phyloP scores from a whole-genome alignment of 2,888 invertebrate species.

The Idaea dimidiata region DNA sequence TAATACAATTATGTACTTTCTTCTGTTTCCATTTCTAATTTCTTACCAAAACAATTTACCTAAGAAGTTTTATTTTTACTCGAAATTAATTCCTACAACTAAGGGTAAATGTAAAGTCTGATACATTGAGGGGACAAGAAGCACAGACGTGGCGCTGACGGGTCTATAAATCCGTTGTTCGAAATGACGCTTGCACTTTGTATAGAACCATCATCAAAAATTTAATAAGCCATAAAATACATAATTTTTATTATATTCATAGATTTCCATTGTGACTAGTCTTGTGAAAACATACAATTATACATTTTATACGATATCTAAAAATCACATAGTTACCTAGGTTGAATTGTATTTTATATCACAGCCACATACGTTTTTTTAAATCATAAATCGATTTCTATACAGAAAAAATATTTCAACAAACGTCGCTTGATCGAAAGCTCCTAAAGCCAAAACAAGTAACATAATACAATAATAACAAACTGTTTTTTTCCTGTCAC shows the following conservation, averaged over 20 bases:
- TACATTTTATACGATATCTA: too few relatives aligned
- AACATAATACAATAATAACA: background rate
- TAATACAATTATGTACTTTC: background rate
- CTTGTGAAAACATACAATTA: too few relatives aligned
- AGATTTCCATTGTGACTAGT: too few relatives aligned
- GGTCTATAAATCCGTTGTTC: background rate
- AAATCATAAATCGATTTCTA: too few relatives aligned
- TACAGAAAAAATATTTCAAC: background rate
- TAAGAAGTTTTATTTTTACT: constrained; percentile 1
- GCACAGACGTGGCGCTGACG: background rate
- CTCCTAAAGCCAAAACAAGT: background rate
- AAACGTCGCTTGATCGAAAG: background rate
- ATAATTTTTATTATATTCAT: too few relatives aligned
- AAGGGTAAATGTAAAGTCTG: background rate
- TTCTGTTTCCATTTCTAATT: background rate
- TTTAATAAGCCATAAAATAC: too few relatives aligned
- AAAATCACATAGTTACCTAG: too few relatives aligned
- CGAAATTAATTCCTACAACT: background rate
- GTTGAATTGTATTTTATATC: too few relatives aligned
- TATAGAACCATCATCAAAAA: too few relatives aligned
- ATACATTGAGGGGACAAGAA: background rate
- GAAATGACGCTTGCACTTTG: too few relatives aligned
- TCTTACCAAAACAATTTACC: background rate
- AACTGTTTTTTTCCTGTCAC: background rate
- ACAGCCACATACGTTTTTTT: too few relatives aligned